A percentile compares a stretch with the other conserved stretches of the same genome.
phyloP scores from a whole-genome alignment of 2,888 invertebrate genomes.

The Sesia apiformis region DNA sequence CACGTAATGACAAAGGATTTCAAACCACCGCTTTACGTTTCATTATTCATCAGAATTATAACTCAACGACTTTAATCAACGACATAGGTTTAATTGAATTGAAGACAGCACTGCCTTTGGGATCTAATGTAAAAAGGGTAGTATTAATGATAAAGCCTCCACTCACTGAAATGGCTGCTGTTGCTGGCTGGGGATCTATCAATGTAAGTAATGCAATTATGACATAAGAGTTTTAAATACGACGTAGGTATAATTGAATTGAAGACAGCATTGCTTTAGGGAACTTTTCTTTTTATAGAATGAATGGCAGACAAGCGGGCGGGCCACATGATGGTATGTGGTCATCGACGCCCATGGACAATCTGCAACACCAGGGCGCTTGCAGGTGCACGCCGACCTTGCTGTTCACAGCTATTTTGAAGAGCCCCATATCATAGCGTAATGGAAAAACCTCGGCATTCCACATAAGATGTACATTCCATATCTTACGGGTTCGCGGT shows the following conservation, averaged over 20 bases:
- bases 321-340: too few relatives aligned
- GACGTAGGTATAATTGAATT: conserved; percentile 21
- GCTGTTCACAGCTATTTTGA: too few relatives aligned
- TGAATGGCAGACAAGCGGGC: too few relatives aligned
- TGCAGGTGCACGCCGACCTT: too few relatives aligned
- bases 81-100: conserved; percentile 21
- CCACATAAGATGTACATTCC: too few relatives aligned
- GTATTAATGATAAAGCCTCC: conserved; percentile 15
- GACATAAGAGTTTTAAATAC: conserved; percentile 2
- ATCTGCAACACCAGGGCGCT: too few relatives aligned
- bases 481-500: too few relatives aligned
- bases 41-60: conserved; percentile 16
- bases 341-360: too few relatives aligned
- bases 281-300: conserved; percentile 5
- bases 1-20: conserved; percentile 11
- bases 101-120: conserved; percentile 8
- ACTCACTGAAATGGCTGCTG: conserved; percentile 1
- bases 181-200: conserved; percentile 24
- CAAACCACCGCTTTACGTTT: conserved; percentile 4
- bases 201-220: conserved; percentile 19
- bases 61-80: conserved; percentile 3
- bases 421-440: too few relatives aligned
- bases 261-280: conserved; percentile 8
- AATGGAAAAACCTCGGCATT: too few relatives aligned
- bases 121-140: conserved; percentile 10